Conservation (phyloP, 2,797 vertebrate genomes). For the Synanceia verrucosa region DNA sequence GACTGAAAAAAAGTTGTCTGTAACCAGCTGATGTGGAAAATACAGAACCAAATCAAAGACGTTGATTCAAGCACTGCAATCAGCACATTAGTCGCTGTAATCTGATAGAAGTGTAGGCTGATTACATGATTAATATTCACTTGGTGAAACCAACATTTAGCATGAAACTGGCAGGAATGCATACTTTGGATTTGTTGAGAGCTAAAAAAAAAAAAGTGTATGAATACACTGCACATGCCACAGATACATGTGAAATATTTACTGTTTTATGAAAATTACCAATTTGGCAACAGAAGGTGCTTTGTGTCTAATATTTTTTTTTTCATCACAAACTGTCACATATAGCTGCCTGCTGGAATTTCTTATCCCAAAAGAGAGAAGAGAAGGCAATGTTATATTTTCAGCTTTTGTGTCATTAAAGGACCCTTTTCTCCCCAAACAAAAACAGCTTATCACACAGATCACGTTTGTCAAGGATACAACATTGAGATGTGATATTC, state of each 20-base stretch:
- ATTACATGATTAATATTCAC: slow-evolving; percentile 25
- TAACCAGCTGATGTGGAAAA: slow-evolving; percentile 27
- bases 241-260: slow-evolving; percentile 42
- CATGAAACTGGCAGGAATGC: slow-evolving; percentile 69
- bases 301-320: slow-evolving; percentile 53
- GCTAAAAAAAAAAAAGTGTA: slow-evolving; percentile 8
- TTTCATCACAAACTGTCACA: slow-evolving; percentile 66
- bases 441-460: slow-evolving; percentile 70
- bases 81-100: slow-evolving; percentile 17
- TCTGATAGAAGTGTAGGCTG: slow-evolving; percentile 6
- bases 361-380: slow-evolving; percentile 60
- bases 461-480: slow-evolving; percentile 70
- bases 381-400: slow-evolving; percentile 73
- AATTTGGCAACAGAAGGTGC: slow-evolving; percentile 72
- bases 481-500: slow-evolving; percentile 77
- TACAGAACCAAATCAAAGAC: slow-evolving; percentile 31
- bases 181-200: slow-evolving; percentile 41
- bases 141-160: slow-evolving; percentile 39
- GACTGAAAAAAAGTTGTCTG: slow-evolving; percentile 4
- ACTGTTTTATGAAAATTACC: slow-evolving; percentile 44
- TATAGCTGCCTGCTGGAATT: slow-evolving; percentile 79
- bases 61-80: slow-evolving; percentile 21
- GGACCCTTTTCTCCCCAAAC: slow-evolving; percentile 10
- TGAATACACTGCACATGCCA: slow-evolving; percentile 46
- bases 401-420: slow-evolving; percentile 63